A percentile compares a stretch with the other conserved stretches of the same genome.
Conservation (phyloP, 2,888 invertebrate species). For the Campoplex capitator region DNA sequence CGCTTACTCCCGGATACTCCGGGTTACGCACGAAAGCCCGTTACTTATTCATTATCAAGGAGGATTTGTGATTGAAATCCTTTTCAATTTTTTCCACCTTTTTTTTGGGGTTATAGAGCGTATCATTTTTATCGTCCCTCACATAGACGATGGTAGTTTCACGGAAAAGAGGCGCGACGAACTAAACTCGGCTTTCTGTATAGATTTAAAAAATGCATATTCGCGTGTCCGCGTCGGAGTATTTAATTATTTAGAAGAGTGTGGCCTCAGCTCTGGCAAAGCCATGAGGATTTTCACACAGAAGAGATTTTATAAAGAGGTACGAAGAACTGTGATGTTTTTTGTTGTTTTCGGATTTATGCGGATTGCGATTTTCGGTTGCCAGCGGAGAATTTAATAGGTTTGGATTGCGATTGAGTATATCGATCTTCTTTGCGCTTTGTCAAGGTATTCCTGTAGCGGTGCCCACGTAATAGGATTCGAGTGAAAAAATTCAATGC, state of each 20-base stretch:
- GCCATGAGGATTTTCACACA: conserved; percentile 43
- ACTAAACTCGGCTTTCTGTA: conserved; percentile 34
- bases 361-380: not conserved
- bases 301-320: conserved; percentile 8
- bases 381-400: no score
- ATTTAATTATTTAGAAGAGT: conserved; percentile 62
- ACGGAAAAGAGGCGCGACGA: conserved; percentile 45
- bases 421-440: not conserved
- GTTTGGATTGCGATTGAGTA: no score
- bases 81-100: not conserved
- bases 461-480: no score
- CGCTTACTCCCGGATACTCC: not conserved
- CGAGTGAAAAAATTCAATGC: no score
- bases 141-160: not conserved
- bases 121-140: not conserved
- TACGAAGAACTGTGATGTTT: conserved; percentile 15
- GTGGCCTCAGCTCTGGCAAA: conserved; percentile 1
- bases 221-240: conserved; percentile 70
- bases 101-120: not conserved
- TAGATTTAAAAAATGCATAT: conserved; percentile 74
- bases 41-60: not conserved
- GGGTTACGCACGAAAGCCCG: not conserved
- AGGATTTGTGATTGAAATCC: conserved; percentile 28
- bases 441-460: conserved; percentile 22
- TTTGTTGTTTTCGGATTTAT: not conserved